Base-by-base conservation (phyloP, 2,888 invertebrate genomes). In the Dicyrtoma fusca region DNA sequence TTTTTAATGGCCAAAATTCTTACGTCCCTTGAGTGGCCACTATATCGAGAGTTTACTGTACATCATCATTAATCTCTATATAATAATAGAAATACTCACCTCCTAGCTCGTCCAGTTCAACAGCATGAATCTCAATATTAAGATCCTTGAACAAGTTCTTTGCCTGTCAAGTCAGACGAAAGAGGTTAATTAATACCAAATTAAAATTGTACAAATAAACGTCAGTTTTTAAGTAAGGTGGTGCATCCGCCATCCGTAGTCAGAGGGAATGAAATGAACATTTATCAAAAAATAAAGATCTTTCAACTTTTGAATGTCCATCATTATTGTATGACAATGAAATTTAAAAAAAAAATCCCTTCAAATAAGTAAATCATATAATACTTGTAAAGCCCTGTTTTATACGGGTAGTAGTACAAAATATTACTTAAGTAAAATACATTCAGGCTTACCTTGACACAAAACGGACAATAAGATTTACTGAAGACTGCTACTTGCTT, bases 401-500 rank as follows among this genome's bases (percentile, higher is more conserved):
- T n/a, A n/a, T n/a, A n/a, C n/a, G n/a, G n/a, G n/a, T n/a, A n/a
- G n/a, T n/a, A n/a, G n/a, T n/a, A n/a, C n/a, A n/a, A n/a, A n/a
- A n/a, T n/a, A n/a, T n/a, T n/a, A n/a, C n/a, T n/a, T n/a, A n/a
- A n/a, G n/a, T n/a, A n/a, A n/a, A n/a, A n/a, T n/a, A n/a, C n/a
- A n/a, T n/a, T n/a, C n/a, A 61, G 34, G 17, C 17, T 51, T 26
- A 68, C 68, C 44, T 57, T 34, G 19, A 26, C 57, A 45, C 68
- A 68, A 44, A 44, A 68, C 3, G 68, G 68, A 44, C 68, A 68
- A 19, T 68, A 68, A 13, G 68, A 57, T 57, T 68, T 68, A n/a
- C 55, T 55, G 45, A 68, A 68, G 1, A 68, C 57, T 4, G 21
- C 68, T 10, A 68, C 68, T 45, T 57, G 42, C n/a, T 68, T 5